Conservation (phyloP, 2,113 vertebrate species). For the Cyanoderma ruficeps region DNA sequence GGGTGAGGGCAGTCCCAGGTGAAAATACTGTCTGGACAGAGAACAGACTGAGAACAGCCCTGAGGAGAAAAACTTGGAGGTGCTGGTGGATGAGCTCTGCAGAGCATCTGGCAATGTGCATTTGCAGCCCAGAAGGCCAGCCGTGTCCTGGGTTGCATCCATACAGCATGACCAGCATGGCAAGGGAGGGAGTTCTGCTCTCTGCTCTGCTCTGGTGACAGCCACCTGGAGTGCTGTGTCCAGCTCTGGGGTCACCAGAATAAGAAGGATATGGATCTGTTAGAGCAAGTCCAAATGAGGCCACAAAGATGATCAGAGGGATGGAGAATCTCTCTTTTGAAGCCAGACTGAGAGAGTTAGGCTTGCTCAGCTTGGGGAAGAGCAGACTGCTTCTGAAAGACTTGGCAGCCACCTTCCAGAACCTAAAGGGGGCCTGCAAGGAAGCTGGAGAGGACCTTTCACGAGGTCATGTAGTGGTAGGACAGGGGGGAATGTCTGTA, state of each 20-base stretch:
- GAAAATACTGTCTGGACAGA: background rate
- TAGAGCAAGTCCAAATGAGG: background rate
- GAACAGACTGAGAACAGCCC: background rate
- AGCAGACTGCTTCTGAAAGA: background rate
- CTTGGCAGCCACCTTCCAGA: background rate
- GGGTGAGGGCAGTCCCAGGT: background rate
- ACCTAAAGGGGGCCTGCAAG: background rate
- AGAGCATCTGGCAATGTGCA: background rate
- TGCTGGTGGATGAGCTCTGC: background rate
- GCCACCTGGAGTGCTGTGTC: background rate
- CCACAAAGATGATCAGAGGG: background rate
- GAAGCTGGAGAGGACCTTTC: background rate
- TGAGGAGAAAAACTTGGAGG: background rate
- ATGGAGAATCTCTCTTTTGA: background rate
- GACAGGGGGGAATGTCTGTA: background rate
- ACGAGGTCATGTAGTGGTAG: background rate
- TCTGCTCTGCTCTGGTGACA: background rate
- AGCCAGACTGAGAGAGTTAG: background rate
- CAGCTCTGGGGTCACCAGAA: background rate
- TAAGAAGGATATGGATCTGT: background rate
- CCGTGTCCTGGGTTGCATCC: background rate
- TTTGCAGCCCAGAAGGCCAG: background rate
- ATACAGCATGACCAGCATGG: rapidly evolving
- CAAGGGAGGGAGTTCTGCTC: rapidly evolving
- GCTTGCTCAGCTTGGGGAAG: background rate